A percentile compares a stretch with the other conserved stretches of the same genome.
Evolutionary conservation across 2,888 invertebrate genomes (phyloP).

Genomic region (Andrena flavipes): DNA sequence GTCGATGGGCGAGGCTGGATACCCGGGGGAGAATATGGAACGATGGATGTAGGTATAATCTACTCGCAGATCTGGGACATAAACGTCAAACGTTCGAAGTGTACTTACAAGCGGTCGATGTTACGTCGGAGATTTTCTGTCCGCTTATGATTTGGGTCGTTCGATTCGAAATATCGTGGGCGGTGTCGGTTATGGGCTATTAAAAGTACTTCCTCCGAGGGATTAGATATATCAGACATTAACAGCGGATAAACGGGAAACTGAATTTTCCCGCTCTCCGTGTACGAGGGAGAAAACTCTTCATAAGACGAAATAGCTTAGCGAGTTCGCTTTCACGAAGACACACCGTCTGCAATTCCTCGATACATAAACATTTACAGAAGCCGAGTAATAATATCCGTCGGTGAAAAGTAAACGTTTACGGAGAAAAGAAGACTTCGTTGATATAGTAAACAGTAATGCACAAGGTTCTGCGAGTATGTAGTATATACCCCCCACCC

Average conservation of each 20-base stretch:
- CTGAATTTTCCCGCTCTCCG: neutral
- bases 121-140: no score
- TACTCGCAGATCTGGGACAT: neutral
- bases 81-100: neutral
- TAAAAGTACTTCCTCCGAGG: neutral
- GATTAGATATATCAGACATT: neutral
- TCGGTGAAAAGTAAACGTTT: constrained; percentile 69
- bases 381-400: constrained; percentile 68
- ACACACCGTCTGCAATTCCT: constrained; percentile 57
- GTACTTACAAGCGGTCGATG: constrained; percentile 4
- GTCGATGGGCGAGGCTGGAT: constrained; percentile 16
- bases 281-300: neutral
- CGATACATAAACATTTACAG: constrained; percentile 68
- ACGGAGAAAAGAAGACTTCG: constrained; percentile 57
- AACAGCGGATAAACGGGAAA: neutral
- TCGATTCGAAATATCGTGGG: neutral
- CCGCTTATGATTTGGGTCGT: neutral
- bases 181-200: neutral
- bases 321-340: constrained; percentile 16
- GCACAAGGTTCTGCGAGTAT: constrained; percentile 35
- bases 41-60: neutral
- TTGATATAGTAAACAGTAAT: constrained; percentile 66
- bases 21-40: constrained; percentile 32
- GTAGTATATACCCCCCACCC: neutral
- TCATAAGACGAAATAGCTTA: constrained; percentile 28